Base-by-base conservation (phyloP, 2,797 vertebrate species). In the Babyrousa celebensis region DNA sequence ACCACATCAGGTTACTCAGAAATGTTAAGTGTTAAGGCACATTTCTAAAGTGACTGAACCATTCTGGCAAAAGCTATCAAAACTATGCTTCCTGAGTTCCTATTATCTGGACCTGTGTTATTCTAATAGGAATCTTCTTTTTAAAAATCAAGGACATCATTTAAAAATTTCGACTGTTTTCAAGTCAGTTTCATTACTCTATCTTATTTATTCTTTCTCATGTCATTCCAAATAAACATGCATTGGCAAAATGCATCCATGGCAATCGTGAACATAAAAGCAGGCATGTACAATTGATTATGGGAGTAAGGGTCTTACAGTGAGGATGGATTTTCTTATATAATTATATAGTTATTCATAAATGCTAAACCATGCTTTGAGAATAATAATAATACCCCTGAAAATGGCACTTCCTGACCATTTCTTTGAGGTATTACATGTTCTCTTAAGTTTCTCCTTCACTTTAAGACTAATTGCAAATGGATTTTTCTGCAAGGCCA, bases 71-170 rank as follows among this genome's bases (percentile, higher is more conserved):
- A 18, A 91, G 58, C 70, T 6, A 70, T 80, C 43, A 62, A 58
- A 94, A 80, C 21, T 62, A 62, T 21, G 52, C 23, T 91, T 71
- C n/a, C 58, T 63, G 72, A 85, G 3, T 67, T 85, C 71, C 10
- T 58, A 12, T 52, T 80, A 63, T 72, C 36, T 63, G 40, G 4
- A 91, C 10, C 8, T 74, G 12, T 77, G 32, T 52, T 67, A 63
- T 62, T 56, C 78, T 48, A 68, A 54, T 15, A 74, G 40, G n/a
- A 68, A 75, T 75, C 8, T 74, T 94, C 95, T 85, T n/a, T 92
- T 74, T 72, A 83, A 86, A 94, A 93, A 89, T 32, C 29, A 92
- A 93, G 75, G 29, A 8, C 6, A n/a, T 21, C 78, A 58, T 95
- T 85, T 79, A 72, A 78, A 78, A 82, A 36, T 90, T 93, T 83